Evolutionary conservation across 2,113 vertebrate genomes (phyloP).

Genomic region (Tor tambroides): DNA sequence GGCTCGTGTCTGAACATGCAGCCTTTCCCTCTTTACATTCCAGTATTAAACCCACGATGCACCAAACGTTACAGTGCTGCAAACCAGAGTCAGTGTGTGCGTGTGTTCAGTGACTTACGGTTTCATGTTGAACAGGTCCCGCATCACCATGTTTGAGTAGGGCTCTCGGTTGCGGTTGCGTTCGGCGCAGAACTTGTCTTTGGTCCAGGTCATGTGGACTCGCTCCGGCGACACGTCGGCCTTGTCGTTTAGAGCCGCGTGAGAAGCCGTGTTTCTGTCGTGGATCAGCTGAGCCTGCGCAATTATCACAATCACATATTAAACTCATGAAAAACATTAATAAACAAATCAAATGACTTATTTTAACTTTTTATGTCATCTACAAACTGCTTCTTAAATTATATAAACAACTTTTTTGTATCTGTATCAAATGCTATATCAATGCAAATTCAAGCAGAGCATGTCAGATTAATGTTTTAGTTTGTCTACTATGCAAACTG

Average conservation of each 20-base stretch:
- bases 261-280: conserved; percentile 90
- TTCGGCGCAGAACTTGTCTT: conserved; percentile 87
- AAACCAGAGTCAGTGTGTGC: neutral
- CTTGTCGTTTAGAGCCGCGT: conserved; percentile 71
- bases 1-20: conserved; percentile 33
- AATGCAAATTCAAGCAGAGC: neutral
- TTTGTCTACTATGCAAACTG: neutral
- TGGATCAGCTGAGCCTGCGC: conserved; percentile 92
- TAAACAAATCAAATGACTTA: neutral
- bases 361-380: neutral
- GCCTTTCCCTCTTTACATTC: neutral
- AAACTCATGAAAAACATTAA: neutral
- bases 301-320: neutral
- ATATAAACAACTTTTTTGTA: no score
- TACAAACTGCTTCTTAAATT: no score
- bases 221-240: conserved; percentile 74
- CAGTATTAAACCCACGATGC: neutral
- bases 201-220: conserved; percentile 98
- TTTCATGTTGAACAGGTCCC: conserved; percentile 95
- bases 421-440: no score
- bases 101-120: conserved; percentile 81
- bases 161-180: conserved; percentile 83
- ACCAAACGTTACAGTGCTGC: neutral
- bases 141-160: conserved; percentile 72
- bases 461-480: conserved; percentile 32